Evolutionary conservation across 2,797 vertebrate species (phyloP), one percentile per base, ranked within the genome.

Genomic region (Lepus townsendii): DNA sequence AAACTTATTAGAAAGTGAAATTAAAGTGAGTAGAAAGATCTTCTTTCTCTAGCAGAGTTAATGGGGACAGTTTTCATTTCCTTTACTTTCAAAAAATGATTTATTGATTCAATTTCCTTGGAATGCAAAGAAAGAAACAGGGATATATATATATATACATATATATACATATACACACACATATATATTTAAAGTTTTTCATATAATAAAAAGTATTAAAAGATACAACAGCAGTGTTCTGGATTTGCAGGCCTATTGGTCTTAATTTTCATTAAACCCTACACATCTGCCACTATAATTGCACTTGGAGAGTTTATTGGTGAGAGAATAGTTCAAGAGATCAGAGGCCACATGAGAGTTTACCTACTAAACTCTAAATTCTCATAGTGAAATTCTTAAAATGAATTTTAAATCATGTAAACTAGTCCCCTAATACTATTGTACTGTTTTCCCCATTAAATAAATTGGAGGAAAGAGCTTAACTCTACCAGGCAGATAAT

Each of bases 301-400:
- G 35, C 20, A 95, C 30, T 79, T 85, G 83, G 89, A 94, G 87
- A 78, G 92, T 97, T 96, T 95, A 83, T 88, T 95, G 92, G 96
- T 97, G 68, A 95, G 96, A 98, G 75, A 97, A 97, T 94, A 97
- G 92, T 83, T 95, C 30, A 92, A 92, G 88, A 97, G 57, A 96
- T 85, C 69, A 96, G 84, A 91, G 80, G 35, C 1, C 8, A 7
- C 42, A 79, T 94, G 91, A 97, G 75, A 94, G 19, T 57, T 0
- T 6, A 24, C 35, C 96, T 95, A 85, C 27, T 90, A 86, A 96
- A 82, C 69, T 92, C 52, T 62, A 52, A 0, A 0, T 94, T 96
- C 0, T 0, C 26, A 82, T 16, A 0, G 0, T 19, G 14, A 12
- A 85, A 78, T 91, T 96, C 0, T 0, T 87, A 88, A 87, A 57